Conservation (phyloP, 2,888 invertebrate species). For the Clitarchus hookeri region DNA sequence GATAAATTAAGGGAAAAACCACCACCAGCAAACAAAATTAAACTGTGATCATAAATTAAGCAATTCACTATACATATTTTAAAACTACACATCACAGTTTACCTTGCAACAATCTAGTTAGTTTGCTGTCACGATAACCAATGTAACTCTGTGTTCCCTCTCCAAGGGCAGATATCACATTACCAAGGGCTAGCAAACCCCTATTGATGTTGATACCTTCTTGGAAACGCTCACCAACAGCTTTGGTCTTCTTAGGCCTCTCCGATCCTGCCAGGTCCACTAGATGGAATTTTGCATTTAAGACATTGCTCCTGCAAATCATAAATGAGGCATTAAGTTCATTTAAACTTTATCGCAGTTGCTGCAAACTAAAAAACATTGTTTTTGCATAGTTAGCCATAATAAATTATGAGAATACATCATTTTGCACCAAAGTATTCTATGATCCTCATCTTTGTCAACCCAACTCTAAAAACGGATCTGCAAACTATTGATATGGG, state of each 20-base stretch:
- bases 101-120: conserved; percentile 89
- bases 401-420: too few relatives aligned
- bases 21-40: too few relatives aligned
- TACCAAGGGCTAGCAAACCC: conserved; percentile 87
- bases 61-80: too few relatives aligned
- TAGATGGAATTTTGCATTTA: conserved; percentile 83
- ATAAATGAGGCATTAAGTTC: conserved; percentile 24
- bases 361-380: too few relatives aligned
- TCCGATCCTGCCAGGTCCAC: conserved; percentile 94
- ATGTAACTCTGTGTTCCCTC: conserved; percentile 67
- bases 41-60: too few relatives aligned
- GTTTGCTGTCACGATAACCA: conserved; percentile 89
- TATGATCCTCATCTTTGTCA: too few relatives aligned
- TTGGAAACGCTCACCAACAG: conserved; percentile 83
- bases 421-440: too few relatives aligned
- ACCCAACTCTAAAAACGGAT: too few relatives aligned
- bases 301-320: conserved; percentile 65
- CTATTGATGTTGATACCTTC: conserved; percentile 93
- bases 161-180: conserved; percentile 91
- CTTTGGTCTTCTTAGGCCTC: conserved; percentile 85
- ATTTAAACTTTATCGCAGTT: not conserved
- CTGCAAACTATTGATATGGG: too few relatives aligned
- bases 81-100: conserved; percentile 31
- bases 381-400: too few relatives aligned
- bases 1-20: too few relatives aligned